Percentiles rank a stretch among this genome's conserved stretches.
Evolutionary conservation across 1,140 invertebrate genomes (phyloP).

Genomic region (Sycobia sp.): DNA sequence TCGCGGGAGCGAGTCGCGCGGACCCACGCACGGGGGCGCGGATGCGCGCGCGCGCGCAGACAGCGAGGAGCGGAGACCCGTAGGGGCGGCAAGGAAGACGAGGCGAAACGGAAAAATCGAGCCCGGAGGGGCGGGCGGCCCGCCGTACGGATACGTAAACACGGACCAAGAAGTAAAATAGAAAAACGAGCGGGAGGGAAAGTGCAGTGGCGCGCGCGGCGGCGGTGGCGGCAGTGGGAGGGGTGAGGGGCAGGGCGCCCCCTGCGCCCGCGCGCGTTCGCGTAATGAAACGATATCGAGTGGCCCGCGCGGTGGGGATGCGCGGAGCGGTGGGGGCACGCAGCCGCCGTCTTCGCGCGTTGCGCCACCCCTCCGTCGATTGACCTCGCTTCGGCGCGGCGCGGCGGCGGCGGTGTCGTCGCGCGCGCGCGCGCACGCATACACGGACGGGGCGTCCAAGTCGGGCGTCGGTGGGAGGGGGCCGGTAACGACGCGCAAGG

Average conservation of each 20-base stretch:
- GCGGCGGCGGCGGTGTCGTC: slow-evolving; percentile 31
- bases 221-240: slow-evolving; percentile 43
- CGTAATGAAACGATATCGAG: slow-evolving; percentile 62
- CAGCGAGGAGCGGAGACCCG: slow-evolving; percentile 4
- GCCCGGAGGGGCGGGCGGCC: slow-evolving; percentile 25
- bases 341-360: slow-evolving; percentile 54
- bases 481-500: background rate
- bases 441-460: no score
- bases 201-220: slow-evolving; percentile 51
- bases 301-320: slow-evolving; percentile 45
- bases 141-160: slow-evolving; percentile 2
- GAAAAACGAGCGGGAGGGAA: slow-evolving; percentile 47
- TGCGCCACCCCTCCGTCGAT: slow-evolving; percentile 47
- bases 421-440: no score
- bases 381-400: slow-evolving; percentile 54
- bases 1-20: slow-evolving; percentile 45
- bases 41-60: slow-evolving; percentile 13
- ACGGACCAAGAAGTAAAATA: background rate
- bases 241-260: no score
- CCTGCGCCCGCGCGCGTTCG: slow-evolving; percentile 50
- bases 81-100: slow-evolving; percentile 11
- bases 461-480: slow-evolving; percentile 31
- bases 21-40: background rate
- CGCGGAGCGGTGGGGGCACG: slow-evolving; percentile 36
- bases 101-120: slow-evolving; percentile 32